These are phyloP conservation scores for Cassiopea xamachana DNA, from an alignment of 30 jellyfish, hydroid and myxozoan species.

Conservation along the genomic window DNA sequence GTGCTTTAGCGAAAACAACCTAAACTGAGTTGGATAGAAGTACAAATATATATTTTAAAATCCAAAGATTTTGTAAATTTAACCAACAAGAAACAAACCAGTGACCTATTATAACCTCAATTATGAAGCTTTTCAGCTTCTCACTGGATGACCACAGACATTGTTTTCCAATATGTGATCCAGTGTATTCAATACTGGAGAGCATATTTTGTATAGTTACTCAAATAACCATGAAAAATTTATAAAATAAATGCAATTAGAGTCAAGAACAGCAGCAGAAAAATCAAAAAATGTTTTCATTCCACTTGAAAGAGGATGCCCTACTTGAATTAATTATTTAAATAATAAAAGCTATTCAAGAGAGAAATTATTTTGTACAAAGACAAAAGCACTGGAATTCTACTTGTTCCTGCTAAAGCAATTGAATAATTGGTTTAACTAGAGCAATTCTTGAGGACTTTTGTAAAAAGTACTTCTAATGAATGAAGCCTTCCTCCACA, in stretches of 20 bases:
- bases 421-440: too few species aligned
- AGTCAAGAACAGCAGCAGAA: neutral
- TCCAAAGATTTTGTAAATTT: neutral
- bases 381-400: neutral
- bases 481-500: neutral
- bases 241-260: neutral
- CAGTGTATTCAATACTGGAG: neutral
- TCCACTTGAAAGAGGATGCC: neutral
- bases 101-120: neutral
- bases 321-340: neutral
- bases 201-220: neutral
- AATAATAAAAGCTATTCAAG: neutral
- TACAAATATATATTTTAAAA: too few species aligned
- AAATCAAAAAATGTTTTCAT: neutral
- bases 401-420: neutral
- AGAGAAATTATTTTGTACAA: neutral
- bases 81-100: neutral
- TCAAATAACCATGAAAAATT: neutral
- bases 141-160: neutral
- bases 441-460: neutral
- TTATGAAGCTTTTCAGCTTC: neutral
- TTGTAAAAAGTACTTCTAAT: neutral
- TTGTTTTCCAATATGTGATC: neutral
- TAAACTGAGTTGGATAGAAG: neutral
- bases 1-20: neutral